Evolutionary conservation across 2,888 invertebrate species (phyloP).

Genomic region (Drosophila subquinaria): DNA sequence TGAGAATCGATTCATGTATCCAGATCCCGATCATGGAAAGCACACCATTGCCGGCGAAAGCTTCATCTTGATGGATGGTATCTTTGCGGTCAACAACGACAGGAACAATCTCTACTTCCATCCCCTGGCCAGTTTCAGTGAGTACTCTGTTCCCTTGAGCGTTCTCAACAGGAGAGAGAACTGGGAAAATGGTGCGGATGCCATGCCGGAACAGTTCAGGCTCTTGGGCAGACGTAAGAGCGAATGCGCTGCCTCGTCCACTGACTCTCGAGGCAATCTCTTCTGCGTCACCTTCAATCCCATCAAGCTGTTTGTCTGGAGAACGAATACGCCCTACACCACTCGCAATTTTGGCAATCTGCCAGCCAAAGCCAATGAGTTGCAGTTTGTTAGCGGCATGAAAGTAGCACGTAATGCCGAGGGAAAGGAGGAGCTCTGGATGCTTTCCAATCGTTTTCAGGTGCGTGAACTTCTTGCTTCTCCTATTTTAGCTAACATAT

Average conservation of each 20-base stretch:
- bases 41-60: constrained; percentile 87
- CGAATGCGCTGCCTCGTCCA: constrained; percentile 90
- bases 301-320: constrained; percentile 91
- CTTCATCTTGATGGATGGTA: constrained; percentile 89
- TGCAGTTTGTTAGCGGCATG: constrained; percentile 92
- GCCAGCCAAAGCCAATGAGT: constrained; percentile 87
- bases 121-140: constrained; percentile 88
- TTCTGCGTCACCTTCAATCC: constrained; percentile 89
- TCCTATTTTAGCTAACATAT: not conserved
- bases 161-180: constrained; percentile 86
- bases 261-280: constrained; percentile 84
- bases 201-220: constrained; percentile 86
- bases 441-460: constrained; percentile 90
- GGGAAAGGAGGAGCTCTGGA: constrained; percentile 89
- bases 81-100: constrained; percentile 87
- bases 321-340: constrained; percentile 88
- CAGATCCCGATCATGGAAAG: constrained; percentile 87
- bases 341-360: constrained; percentile 87
- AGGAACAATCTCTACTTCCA: constrained; percentile 87
- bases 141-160: constrained; percentile 87
- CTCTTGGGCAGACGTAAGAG: constrained; percentile 87
- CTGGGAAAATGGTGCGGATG: constrained; percentile 85
- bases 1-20: constrained; percentile 87
- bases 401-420: constrained; percentile 88
- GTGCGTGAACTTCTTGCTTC: constrained; percentile 51